Evolutionary conservation across 2,888 invertebrate genomes (phyloP).

Genomic region (Lucinisca nassula): DNA sequence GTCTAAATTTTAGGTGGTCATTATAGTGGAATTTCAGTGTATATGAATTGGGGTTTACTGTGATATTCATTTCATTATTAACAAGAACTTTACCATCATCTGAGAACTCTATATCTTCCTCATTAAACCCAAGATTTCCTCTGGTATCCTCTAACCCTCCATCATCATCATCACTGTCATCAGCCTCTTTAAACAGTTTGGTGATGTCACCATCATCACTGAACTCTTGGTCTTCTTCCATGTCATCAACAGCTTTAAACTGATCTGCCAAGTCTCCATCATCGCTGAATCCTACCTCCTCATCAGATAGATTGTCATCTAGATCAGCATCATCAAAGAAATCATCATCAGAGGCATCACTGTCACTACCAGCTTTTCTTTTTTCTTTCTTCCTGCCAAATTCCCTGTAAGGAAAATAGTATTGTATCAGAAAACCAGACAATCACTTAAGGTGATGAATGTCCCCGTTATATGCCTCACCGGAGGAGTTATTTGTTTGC

Average conservation of each 20-base stretch:
- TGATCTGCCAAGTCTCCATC: conserved; percentile 84
- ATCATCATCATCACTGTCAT: conserved; percentile 65
- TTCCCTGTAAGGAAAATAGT: conserved; percentile 49
- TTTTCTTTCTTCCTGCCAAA: conserved; percentile 82
- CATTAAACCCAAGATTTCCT: conserved; percentile 70
- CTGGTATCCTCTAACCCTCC: conserved; percentile 64
- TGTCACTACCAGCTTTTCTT: conserved; percentile 75
- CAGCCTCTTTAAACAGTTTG: conserved; percentile 31
- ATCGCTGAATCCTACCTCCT: conserved; percentile 79
- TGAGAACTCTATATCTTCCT: conserved; percentile 82
- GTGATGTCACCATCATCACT: conserved; percentile 49
- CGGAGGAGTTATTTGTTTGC: too few relatives aligned
- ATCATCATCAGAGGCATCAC: conserved; percentile 34
- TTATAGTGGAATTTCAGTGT: too few relatives aligned
- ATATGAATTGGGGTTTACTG: too few relatives aligned
- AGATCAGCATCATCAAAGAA: conserved; percentile 88
- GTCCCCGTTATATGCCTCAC: too few relatives aligned
- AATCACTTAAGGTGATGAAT: too few relatives aligned
- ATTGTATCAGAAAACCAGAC: too few relatives aligned
- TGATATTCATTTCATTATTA: not conserved
- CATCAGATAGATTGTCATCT: conserved; percentile 78
- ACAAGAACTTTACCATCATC: conserved; percentile 69
- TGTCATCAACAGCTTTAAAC: conserved; percentile 82
- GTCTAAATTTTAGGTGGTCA: too few relatives aligned
- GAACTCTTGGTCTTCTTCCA: conserved; percentile 67